These are phyloP conservation scores for Syngnathus typhle DNA, from an alignment of 2,113 vertebrate species.

Conservation along the genomic window DNA sequence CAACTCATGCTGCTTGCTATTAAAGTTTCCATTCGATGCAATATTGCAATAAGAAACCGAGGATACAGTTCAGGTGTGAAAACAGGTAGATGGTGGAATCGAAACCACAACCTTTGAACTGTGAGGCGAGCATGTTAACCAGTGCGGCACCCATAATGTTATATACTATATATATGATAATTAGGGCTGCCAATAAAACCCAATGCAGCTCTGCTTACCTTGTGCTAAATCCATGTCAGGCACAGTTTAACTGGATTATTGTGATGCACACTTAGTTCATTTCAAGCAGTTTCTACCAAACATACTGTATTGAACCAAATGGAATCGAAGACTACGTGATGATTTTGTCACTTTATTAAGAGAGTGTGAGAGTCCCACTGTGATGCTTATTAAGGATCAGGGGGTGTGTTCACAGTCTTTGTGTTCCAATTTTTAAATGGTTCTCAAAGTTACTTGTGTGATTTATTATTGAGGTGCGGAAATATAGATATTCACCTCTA, in stretches of 20 bases:
- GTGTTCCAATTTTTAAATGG: not conserved
- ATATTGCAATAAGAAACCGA: no score
- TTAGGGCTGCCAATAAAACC: not conserved
- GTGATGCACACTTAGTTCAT: not conserved
- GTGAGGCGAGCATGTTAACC: no score
- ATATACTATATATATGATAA: no score
- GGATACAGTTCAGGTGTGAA: no score
- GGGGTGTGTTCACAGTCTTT: constrained; percentile 39
- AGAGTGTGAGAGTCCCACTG: constrained; percentile 30
- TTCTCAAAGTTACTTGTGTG: not conserved
- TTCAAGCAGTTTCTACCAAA: not conserved
- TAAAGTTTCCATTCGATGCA: constrained; percentile 48
- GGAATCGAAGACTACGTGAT: not conserved
- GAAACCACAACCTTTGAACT: no score
- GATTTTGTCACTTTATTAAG: not conserved
- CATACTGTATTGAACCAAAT: not conserved
- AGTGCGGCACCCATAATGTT: no score
- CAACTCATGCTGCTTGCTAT: constrained; percentile 49
- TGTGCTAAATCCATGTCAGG: not conserved
- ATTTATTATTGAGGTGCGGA: not conserved
- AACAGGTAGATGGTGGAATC: no score
- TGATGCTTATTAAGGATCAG: constrained; percentile 11
- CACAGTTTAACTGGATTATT: not conserved
- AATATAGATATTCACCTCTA: constrained; percentile 1
- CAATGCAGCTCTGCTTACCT: not conserved